These are phyloP conservation scores for Steinernema feltiae DNA, from an alignment of 1,140 invertebrate species.

Conservation along the genomic window DNA sequence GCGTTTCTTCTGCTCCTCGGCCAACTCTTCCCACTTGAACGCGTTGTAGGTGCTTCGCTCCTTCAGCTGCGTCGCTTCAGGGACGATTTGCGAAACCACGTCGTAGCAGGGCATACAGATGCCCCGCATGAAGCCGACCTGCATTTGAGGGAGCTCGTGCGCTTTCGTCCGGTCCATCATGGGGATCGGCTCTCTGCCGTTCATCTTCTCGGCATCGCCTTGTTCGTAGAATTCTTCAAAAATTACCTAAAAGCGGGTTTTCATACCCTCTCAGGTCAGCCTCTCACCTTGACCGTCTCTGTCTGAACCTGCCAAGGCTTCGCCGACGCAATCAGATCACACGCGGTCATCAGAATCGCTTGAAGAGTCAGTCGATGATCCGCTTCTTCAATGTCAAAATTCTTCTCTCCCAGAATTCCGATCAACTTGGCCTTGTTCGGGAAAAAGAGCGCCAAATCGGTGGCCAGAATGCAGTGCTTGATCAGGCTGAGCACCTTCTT, in stretches of 20 bases:
- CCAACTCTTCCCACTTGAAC: conserved; percentile 62
- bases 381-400: conserved; percentile 45
- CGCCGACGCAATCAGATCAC: conserved; percentile 73
- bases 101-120: conserved; percentile 77
- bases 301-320: conserved; percentile 78
- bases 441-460: conserved; percentile 75
- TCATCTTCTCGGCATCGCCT: conserved; percentile 69
- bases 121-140: conserved; percentile 72
- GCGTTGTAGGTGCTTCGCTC: conserved; percentile 64
- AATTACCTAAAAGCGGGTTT: conserved; percentile 61
- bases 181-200: conserved; percentile 69
- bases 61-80: conserved; percentile 68
- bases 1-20: conserved; percentile 51
- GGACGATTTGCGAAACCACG: conserved; percentile 67
- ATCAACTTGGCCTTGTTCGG: conserved; percentile 66
- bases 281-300: conserved; percentile 67
- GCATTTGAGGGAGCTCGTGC: conserved; percentile 69
- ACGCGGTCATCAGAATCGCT: conserved; percentile 74
- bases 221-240: conserved; percentile 81
- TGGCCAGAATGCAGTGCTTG: conserved; percentile 75
- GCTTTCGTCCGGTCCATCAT: conserved; percentile 76
- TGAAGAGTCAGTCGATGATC: conserved; percentile 60
- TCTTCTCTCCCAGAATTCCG: conserved; percentile 36
- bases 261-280: neutral
- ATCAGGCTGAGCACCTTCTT: conserved; percentile 70